Base-by-base conservation (phyloP, 2,113 vertebrate species). In the Bombycilla garrulus region DNA sequence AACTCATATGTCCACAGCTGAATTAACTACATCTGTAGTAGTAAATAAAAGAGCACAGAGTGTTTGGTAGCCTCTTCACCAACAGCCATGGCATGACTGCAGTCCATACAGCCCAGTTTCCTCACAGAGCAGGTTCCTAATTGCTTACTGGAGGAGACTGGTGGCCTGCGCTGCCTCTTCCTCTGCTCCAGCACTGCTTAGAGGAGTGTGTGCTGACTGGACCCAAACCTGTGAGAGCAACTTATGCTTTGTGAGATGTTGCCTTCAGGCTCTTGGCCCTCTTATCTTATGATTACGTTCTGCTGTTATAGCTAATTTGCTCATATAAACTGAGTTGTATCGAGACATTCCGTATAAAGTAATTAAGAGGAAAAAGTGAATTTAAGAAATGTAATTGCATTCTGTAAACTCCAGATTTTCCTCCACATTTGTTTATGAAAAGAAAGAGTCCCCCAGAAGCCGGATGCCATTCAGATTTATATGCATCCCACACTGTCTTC, bases 1-100 rank as follows among this genome's bases (percentile, higher is more conserved):
- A 40, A 10, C n/a, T 42, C 3, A 9, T 24, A 1, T 17, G 5
- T n/a, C 33, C 15, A 12, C 8, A 24, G 26, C 0, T 40, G 28
- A 61, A 73, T 72, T 53, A 67, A 54, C n/a, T 79, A 29, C 24
- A 31, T 47, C 44, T 93, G 8, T 57, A 35, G 25, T 6, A 64
- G 23, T n/a, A 87, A 90, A 60, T 69, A 35, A 69, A 88, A 65
- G 24, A 64, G 42, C 17, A 24, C 17, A 24, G 53, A 25, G 28
- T 16, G 4, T 57, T 96, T 50, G 42, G 28, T 26, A 81, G 11
- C 11, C 26, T 40, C 11, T 64, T 72, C 69, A 11, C n/a, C 15
- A 17, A 2, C 21, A 76, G 19, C 26, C 21, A 10, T 54, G 42
- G 5, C 31, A 6, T 31, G 36, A 11, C 35, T 67, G 2, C 35